Conservation (phyloP, 2,797 vertebrate species). For the Mus spretus region DNA sequence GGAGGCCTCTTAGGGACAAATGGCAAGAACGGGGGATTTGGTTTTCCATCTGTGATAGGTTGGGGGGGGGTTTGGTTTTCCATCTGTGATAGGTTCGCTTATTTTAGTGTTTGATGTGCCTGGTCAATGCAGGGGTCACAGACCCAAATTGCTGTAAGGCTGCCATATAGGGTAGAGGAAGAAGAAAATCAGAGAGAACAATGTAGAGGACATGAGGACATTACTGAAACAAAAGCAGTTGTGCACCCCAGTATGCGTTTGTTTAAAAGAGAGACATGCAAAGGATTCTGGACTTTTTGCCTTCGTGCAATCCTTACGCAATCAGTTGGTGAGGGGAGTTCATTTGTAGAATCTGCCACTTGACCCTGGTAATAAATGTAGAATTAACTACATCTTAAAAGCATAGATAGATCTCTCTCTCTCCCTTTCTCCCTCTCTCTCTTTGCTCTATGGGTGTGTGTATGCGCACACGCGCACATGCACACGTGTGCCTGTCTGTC, state of each 20-base stretch:
- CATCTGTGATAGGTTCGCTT: not conserved
- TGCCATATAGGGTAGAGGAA: not conserved
- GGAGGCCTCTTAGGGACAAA: not conserved
- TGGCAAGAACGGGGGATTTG: not conserved
- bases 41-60: not conserved
- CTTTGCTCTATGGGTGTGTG: no score
- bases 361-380: not conserved
- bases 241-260: not conserved
- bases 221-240: slow-evolving; percentile 14
- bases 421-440: no score
- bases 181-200: not conserved
- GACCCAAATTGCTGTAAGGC: not conserved
- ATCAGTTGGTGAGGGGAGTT: not conserved
- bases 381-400: not conserved
- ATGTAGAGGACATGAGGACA: not conserved
- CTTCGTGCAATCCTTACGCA: not conserved
- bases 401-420: no score
- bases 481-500: not conserved
- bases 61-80: not conserved
- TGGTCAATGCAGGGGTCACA: not conserved
- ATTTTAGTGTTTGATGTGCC: not conserved
- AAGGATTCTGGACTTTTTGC: not conserved
- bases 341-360: not conserved
- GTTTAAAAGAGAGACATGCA: not conserved
- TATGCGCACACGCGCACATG: no score